Evolutionary conservation across 2,113 vertebrate species (phyloP), one percentile per base, ranked within the genome.

Genomic region (Oreotrochilus melanogaster): DNA sequence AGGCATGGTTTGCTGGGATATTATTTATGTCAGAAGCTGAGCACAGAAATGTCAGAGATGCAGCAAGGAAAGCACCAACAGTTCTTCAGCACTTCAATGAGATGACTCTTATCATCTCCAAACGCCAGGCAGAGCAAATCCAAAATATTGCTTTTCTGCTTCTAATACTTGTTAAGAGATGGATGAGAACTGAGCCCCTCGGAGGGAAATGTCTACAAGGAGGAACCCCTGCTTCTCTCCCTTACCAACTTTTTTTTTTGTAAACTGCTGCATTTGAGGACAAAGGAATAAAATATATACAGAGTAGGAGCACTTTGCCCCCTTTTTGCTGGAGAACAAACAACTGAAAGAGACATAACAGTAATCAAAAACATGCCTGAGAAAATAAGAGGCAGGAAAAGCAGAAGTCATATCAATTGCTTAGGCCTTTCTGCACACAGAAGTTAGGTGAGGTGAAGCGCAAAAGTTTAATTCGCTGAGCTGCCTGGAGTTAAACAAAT

Each of bases 371-470:
- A 60, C 42, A 92, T 0, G 69, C 71, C 93, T 71, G 67, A 85
- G 88, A 93, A 94, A 95, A 89, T 70, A 94, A 80, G 75, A 92
- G 88, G 67, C 2, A 0, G 78, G 80, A 64, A 93, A 90, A 78
- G 39, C 72, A 74, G 14, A 93, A 95, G 88, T 88, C 78, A 15
- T 62, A 80, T 64, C 81, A 88, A 89, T 93, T 92, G 74, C 92
- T 95, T 80, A 58, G 75, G 89, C 93, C 78, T 79, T 78, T 74
- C 60, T 90, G 92, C 82, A 88, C 93, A 92, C 64, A 74, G 75
- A 88, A 95, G 85, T 78, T 73, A 89, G 82, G 85, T 80, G 92
- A 95, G 92, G 89, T 95, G 94, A 96, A 96, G 85, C 24, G 25
- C 80, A 70, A 73, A 76, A 67, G 81, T 90, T 94, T 71, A 92